Percentiles rank a stretch among this genome's conserved stretches.
Evolutionary conservation across 2,113 vertebrate genomes (phyloP).

Genomic region (Melanerpes formicivorus): DNA sequence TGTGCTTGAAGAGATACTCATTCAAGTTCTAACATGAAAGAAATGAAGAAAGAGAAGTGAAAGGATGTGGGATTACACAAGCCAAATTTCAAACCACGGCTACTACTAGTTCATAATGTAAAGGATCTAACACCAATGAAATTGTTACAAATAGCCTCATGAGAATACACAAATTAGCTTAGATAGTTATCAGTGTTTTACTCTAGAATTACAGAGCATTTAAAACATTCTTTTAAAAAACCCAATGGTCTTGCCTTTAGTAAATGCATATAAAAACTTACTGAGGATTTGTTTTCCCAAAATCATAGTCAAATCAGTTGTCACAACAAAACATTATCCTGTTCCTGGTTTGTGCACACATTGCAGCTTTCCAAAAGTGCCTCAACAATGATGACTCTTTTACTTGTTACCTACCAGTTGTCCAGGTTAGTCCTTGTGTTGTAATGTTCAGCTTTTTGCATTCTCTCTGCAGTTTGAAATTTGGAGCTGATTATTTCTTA

Average conservation of each 20-base stretch:
- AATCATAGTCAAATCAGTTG: background rate
- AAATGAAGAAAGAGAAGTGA: background rate
- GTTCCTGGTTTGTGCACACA: rapidly evolving
- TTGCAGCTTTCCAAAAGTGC: background rate
- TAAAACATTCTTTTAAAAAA: background rate
- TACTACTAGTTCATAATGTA: background rate
- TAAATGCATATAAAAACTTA: background rate
- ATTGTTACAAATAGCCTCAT: background rate
- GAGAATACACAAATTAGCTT: background rate
- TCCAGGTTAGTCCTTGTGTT: background rate
- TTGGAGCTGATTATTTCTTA: background rate
- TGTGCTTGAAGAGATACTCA: background rate
- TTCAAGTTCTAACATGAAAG: background rate
- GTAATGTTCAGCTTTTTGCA: background rate
- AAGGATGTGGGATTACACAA: background rate
- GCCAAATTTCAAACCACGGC: background rate
- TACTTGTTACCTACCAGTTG: background rate
- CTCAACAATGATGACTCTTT: background rate
- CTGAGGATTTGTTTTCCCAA: background rate
- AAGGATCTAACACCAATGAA: background rate
- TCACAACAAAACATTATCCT: background rate
- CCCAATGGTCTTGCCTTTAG: background rate
- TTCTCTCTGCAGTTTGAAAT: background rate
- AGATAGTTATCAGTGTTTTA: background rate
- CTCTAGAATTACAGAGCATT: background rate